A percentile compares a stretch with the other conserved stretches of the same genome.
Conservation (phyloP, 2,888 invertebrate species). For the Chirona hameri region DNA sequence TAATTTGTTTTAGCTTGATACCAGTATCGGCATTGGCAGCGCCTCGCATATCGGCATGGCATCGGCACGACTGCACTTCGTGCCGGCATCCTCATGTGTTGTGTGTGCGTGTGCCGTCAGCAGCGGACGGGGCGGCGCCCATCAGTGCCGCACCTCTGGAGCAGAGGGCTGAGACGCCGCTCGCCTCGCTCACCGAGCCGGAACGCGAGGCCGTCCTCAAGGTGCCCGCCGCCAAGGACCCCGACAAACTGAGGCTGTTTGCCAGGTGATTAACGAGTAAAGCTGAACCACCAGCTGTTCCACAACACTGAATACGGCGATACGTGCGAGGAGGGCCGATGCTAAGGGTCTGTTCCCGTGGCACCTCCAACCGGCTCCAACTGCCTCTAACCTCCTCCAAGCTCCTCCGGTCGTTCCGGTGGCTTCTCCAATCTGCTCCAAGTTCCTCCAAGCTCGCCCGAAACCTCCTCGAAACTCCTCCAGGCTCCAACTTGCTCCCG, state of each 20-base stretch:
- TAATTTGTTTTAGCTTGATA: too few relatives aligned
- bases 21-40: conserved; percentile 26
- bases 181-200: conserved; percentile 42
- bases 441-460: too few relatives aligned
- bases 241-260: conserved; percentile 70
- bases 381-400: too few relatives aligned
- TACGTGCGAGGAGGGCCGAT: too few relatives aligned
- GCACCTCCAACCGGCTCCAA: too few relatives aligned
- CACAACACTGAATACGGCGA: too few relatives aligned
- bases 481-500: too few relatives aligned
- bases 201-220: conserved; percentile 61
- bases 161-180: conserved; percentile 42
- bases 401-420: too few relatives aligned
- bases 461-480: too few relatives aligned
- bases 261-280: conserved; percentile 51
- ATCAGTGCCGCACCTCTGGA: conserved; percentile 34
- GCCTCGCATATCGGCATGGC: neutral
- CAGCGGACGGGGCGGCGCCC: conserved; percentile 35
- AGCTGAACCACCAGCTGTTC: neutral
- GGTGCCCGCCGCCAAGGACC: conserved; percentile 69
- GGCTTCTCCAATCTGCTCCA: too few relatives aligned
- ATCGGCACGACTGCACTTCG: neutral
- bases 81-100: neutral
- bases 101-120: neutral
- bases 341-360: too few relatives aligned